Evolutionary conservation across 2,888 invertebrate species (phyloP).

Genomic region (Augiades crinisus): DNA sequence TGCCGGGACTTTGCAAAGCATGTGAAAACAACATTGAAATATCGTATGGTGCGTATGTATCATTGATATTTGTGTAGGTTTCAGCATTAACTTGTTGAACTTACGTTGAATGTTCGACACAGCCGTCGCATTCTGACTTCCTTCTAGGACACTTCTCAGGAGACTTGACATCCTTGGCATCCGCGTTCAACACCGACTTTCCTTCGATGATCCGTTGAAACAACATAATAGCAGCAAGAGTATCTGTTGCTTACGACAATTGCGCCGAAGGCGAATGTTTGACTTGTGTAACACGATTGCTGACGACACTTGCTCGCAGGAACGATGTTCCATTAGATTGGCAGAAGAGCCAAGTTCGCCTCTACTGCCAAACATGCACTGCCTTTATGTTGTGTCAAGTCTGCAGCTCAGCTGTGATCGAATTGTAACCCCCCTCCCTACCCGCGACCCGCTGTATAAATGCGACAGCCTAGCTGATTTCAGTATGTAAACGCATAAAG

Average conservation of each 20-base stretch:
- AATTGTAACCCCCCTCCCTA: slow-evolving; percentile 44
- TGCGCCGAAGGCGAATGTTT: slow-evolving; percentile 72
- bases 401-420: slow-evolving; percentile 42
- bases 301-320: slow-evolving; percentile 59
- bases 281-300: slow-evolving; percentile 63
- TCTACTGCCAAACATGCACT: slow-evolving; percentile 62
- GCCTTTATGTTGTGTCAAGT: slow-evolving; percentile 32
- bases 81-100: slow-evolving; percentile 38
- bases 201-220: slow-evolving; percentile 81
- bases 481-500: neutral
- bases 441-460: slow-evolving; percentile 18
- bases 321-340: slow-evolving; percentile 80
- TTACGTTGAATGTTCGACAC: slow-evolving; percentile 74
- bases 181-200: slow-evolving; percentile 77
- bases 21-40: slow-evolving; percentile 10
- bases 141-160: slow-evolving; percentile 74
- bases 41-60: too few relatives aligned
- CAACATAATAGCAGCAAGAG: slow-evolving; percentile 77
- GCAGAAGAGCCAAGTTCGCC: slow-evolving; percentile 66
- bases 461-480: slow-evolving; percentile 48
- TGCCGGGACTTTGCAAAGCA: too few relatives aligned
- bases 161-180: slow-evolving; percentile 53
- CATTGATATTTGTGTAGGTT: neutral
- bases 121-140: slow-evolving; percentile 72
- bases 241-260: slow-evolving; percentile 76